phyloP scores from a whole-genome alignment of 1,140 invertebrate genomes.

The Ganaspis sp. region DNA sequence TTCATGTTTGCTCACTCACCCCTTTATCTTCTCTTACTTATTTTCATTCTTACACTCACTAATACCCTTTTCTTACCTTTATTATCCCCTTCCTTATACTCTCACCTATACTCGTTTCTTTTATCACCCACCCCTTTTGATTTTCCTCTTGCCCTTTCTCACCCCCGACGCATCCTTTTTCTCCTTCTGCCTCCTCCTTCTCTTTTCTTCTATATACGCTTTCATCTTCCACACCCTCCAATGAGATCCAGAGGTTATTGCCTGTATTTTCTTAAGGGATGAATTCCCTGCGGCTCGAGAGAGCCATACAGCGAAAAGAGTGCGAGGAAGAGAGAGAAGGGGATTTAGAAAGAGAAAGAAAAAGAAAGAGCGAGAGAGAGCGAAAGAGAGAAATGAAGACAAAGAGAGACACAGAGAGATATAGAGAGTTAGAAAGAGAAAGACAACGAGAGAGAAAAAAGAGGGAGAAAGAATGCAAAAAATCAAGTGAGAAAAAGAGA shows the following conservation, averaged over 20 bases:
- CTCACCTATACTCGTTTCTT: conserved; percentile 23
- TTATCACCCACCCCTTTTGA: conserved; percentile 42
- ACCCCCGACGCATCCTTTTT: conserved; percentile 32
- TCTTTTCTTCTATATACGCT: conserved; percentile 31
- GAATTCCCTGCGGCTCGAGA: conserved; percentile 58
- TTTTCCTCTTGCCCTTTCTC: conserved; percentile 48
- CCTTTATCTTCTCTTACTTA: conserved; percentile 43
- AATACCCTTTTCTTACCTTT: conserved; percentile 37
- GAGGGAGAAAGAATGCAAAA: background rate
- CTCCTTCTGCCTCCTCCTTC: conserved; percentile 35
- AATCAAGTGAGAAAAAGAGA: background rate
- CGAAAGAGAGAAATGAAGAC: too few species aligned
- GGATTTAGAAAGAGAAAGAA: background rate
- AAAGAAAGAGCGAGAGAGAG: background rate
- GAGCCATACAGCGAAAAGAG: conserved; percentile 1
- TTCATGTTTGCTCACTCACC: conserved; percentile 27
- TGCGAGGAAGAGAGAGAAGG: background rate
- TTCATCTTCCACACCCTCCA: conserved; percentile 45
- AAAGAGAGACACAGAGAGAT: background rate
- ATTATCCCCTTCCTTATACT: conserved; percentile 40
- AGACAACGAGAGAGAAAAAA: too few species aligned
- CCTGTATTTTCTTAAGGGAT: conserved; percentile 75
- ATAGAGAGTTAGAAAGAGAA: too few species aligned
- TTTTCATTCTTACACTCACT: conserved; percentile 1
- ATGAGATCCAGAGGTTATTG: conserved; percentile 72